Conservation (phyloP, 2,797 vertebrate species). For the Diglossa cyanea region DNA sequence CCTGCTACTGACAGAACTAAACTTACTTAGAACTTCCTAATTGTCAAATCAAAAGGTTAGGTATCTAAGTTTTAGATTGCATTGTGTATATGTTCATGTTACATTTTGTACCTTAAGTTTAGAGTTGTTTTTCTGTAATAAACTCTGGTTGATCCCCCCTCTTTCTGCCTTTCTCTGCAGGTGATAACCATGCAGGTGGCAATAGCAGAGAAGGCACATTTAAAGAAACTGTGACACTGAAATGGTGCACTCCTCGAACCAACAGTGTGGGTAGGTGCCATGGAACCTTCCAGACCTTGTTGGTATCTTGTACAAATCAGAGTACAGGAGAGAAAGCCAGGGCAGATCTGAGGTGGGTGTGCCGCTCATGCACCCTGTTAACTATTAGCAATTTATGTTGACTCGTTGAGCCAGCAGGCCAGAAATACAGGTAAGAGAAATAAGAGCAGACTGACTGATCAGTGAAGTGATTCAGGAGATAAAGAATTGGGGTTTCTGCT, state of each 20-base stretch:
- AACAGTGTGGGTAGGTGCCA: slow-evolving; percentile 85
- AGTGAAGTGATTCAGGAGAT: not conserved
- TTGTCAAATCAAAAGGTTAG: not conserved
- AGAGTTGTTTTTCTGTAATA: not conserved
- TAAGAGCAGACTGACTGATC: not conserved
- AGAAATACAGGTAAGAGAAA: not conserved
- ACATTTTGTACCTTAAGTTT: not conserved
- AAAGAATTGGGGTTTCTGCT: not conserved
- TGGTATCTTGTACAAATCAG: not conserved
- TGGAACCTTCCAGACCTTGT: not conserved
- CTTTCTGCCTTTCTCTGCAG: slow-evolving; percentile 68
- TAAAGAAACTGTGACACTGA: slow-evolving; percentile 94
- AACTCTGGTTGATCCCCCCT: not conserved
- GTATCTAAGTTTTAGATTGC: not conserved
- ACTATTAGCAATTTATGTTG: not conserved
- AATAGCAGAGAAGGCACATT: slow-evolving; percentile 89
- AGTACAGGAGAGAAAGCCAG: not conserved
- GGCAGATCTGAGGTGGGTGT: not conserved
- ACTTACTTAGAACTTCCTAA: not conserved
- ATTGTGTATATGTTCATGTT: not conserved
- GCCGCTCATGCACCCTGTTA: not conserved
- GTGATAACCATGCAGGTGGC: slow-evolving; percentile 85
- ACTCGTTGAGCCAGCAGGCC: not conserved
- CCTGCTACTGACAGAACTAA: not conserved
- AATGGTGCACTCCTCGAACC: slow-evolving; percentile 97